Evolutionary conservation across 2,888 invertebrate genomes (phyloP).

Genomic region (Galerucella calmariensis): DNA sequence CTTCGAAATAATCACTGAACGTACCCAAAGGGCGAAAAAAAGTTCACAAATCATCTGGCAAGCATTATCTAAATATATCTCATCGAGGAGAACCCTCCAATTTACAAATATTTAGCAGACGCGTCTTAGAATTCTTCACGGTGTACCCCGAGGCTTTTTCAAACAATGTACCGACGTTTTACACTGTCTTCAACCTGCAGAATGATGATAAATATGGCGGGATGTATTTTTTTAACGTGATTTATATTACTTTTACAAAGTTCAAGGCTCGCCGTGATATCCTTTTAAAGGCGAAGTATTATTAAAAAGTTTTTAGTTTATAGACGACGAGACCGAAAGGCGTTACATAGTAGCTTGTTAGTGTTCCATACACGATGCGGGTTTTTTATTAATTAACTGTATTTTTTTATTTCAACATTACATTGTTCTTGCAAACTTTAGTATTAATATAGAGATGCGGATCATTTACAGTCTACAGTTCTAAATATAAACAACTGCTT

Average conservation of each 20-base stretch:
- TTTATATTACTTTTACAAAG: constrained; percentile 39
- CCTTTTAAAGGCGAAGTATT: constrained; percentile 30
- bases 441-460: too few relatives aligned
- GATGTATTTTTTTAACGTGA: constrained; percentile 39
- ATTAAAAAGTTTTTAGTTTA: constrained; percentile 21
- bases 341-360: constrained; percentile 30
- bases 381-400: constrained; percentile 17
- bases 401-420: neutral
- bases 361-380: constrained; percentile 13
- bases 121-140: neutral
- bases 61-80: neutral
- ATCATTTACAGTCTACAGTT: too few relatives aligned
- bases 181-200: constrained; percentile 33
- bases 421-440: neutral
- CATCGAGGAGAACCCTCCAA: constrained; percentile 6
- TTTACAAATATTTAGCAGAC: constrained; percentile 5
- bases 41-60: neutral
- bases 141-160: constrained; percentile 14
- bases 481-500: too few relatives aligned
- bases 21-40: neutral
- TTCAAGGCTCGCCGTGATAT: constrained; percentile 39
- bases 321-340: constrained; percentile 10
- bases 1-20: neutral
- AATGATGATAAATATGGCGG: constrained; percentile 34
- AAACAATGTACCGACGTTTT: constrained; percentile 37